Conservation (phyloP, 2,888 invertebrate genomes). For the Erynnis tages region DNA sequence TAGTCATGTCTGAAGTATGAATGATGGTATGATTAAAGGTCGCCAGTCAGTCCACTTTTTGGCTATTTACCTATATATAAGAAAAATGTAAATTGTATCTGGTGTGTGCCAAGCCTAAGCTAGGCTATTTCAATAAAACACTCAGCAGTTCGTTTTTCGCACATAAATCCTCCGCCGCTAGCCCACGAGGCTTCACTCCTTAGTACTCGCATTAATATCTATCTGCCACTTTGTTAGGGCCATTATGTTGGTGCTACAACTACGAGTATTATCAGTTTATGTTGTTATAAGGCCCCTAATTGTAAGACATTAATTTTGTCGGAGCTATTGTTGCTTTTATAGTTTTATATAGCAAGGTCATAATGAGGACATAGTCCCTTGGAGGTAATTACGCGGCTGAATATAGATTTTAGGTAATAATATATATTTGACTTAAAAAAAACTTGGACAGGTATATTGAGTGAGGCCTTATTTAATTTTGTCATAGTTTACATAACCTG, state of each 20-base stretch:
- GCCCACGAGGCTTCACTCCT: constrained; percentile 30
- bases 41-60: too few relatives aligned
- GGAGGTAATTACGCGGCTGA: not conserved
- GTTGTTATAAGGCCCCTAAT: constrained; percentile 22
- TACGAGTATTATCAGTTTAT: constrained; percentile 19
- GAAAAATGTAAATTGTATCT: not conserved
- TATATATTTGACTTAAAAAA: too few relatives aligned
- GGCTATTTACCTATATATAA: too few relatives aligned
- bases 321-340: constrained; percentile 8
- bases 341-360: not conserved
- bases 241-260: constrained; percentile 23
- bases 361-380: not conserved
- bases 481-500: too few relatives aligned
- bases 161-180: constrained; percentile 41
- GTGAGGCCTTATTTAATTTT: too few relatives aligned
- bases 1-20: too few relatives aligned
- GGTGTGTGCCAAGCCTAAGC: constrained; percentile 13
- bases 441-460: too few relatives aligned
- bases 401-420: too few relatives aligned
- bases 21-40: too few relatives aligned
- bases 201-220: constrained; percentile 22
- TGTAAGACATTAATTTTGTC: constrained; percentile 20
- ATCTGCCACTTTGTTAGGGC: constrained; percentile 26
- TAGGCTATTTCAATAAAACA: constrained; percentile 41
- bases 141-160: constrained; percentile 41